Evolutionary conservation across 2,888 invertebrate genomes (phyloP).

Genomic region (Euzophera pinguis): DNA sequence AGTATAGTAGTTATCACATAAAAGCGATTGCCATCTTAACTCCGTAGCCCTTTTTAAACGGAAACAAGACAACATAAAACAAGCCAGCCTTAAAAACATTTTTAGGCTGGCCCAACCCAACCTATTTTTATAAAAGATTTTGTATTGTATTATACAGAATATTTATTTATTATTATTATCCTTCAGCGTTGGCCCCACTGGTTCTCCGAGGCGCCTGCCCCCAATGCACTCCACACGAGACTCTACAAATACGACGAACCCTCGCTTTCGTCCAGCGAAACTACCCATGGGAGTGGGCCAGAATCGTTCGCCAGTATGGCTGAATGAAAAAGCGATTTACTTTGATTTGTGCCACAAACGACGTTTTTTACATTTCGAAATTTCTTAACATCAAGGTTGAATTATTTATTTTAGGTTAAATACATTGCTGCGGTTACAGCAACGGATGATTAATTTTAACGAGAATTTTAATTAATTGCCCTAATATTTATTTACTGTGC

Average conservation of each 20-base stretch:
- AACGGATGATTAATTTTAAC: not conserved
- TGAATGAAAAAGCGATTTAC: constrained; percentile 34
- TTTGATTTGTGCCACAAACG: not conserved
- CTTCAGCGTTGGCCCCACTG: constrained; percentile 85
- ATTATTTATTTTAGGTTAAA: constrained; percentile 1
- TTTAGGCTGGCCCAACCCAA: too few species aligned
- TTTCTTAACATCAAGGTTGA: not conserved
- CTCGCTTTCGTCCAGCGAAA: constrained; percentile 86
- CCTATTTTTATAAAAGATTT: too few species aligned
- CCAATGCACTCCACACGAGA: constrained; percentile 83
- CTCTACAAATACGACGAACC: constrained; percentile 85
- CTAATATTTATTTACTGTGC: too few species aligned
- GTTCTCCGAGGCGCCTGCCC: constrained; percentile 87
- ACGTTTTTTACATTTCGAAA: not conserved
- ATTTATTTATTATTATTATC: not conserved
- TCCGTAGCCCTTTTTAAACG: too few species aligned
- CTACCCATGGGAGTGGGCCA: constrained; percentile 89
- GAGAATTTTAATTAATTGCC: not conserved
- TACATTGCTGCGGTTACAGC: not conserved
- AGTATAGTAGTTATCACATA: too few species aligned
- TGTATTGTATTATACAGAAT: too few species aligned
- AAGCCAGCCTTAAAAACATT: too few species aligned
- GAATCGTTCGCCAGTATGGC: constrained; percentile 84
- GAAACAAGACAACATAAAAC: too few species aligned
- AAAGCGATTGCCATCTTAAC: too few species aligned